These are phyloP conservation scores for Eucidaris tribuloides DNA, from an alignment of 35 echinoderm and acorn worm genomes.

Conservation along the genomic window DNA sequence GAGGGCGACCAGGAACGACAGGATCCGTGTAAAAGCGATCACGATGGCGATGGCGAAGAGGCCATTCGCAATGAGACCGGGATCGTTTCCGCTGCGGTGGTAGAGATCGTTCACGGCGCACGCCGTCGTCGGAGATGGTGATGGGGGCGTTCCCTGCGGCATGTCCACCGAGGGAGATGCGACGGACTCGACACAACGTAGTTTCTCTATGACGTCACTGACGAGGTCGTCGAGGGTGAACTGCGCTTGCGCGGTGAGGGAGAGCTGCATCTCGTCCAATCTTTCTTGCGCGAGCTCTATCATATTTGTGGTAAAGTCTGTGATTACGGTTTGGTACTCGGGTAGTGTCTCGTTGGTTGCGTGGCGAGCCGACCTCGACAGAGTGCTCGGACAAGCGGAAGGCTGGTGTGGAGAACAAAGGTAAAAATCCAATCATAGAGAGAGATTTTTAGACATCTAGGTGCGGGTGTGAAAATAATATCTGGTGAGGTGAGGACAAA, in stretches of 20 bases:
- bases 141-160: not conserved
- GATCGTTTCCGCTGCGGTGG: slow-evolving; percentile 27
- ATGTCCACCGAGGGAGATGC: not conserved
- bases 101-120: not conserved
- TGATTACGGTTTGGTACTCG: not conserved
- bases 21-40: slow-evolving; percentile 47
- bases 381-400: not conserved
- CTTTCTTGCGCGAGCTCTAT: not conserved
- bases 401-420: not conserved
- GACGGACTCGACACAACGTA: not conserved
- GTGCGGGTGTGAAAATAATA: not conserved
- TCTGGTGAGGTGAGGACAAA: not conserved
- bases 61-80: slow-evolving; percentile 37
- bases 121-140: not conserved
- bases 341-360: not conserved
- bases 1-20: slow-evolving; percentile 60
- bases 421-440: not conserved
- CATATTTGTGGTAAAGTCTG: not conserved
- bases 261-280: not conserved
- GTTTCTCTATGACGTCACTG: not conserved
- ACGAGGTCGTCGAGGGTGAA: not conserved
- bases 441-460: not conserved
- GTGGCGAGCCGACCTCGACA: not conserved
- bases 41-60: slow-evolving; percentile 47
- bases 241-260: not conserved